A percentile compares a stretch with the other conserved stretches of the same genome.
These are phyloP conservation scores for Kobus ellipsiprymnus DNA, from an alignment of 2,113 vertebrate species.

Conservation along the genomic window DNA sequence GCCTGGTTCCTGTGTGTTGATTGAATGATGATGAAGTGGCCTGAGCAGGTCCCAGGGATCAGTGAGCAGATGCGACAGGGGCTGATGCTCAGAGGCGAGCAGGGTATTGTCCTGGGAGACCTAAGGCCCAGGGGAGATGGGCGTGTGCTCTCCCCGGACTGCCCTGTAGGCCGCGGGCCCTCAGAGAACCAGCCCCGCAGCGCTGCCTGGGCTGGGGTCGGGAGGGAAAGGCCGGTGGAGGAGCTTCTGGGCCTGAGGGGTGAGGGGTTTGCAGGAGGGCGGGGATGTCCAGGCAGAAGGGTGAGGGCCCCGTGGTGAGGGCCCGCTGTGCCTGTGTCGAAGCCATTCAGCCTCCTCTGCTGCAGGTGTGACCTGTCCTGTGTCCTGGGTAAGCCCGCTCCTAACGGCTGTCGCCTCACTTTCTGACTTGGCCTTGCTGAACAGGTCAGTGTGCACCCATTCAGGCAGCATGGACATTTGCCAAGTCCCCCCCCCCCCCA, in stretches of 20 bases:
- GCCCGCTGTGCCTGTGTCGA: fast-evolving
- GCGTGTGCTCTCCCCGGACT: fast-evolving
- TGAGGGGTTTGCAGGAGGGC: too few species aligned
- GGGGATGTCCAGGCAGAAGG: not conserved
- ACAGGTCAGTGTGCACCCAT: not conserved
- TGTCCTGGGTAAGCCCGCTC: not conserved
- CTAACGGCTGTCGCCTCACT: fast-evolving
- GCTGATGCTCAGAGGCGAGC: not conserved
- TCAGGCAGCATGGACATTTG: not conserved
- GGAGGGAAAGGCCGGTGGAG: too few species aligned
- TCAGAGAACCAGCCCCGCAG: not conserved
- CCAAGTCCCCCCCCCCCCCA: not conserved
- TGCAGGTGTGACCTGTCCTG: fast-evolving
- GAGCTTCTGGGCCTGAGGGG: not conserved
- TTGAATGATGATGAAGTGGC: not conserved
- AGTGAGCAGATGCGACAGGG: not conserved
- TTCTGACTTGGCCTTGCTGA: not conserved
- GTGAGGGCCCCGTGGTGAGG: not conserved
- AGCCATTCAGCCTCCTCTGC: not conserved
- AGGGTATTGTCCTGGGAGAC: not conserved
- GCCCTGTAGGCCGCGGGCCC: fast-evolving
- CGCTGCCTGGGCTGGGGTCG: not conserved
- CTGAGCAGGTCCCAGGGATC: not conserved
- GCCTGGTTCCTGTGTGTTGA: not conserved
- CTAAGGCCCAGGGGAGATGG: not conserved